Evolutionary conservation across 2,797 vertebrate species (phyloP).

Genomic region (Threskiornis aethiopicus): DNA sequence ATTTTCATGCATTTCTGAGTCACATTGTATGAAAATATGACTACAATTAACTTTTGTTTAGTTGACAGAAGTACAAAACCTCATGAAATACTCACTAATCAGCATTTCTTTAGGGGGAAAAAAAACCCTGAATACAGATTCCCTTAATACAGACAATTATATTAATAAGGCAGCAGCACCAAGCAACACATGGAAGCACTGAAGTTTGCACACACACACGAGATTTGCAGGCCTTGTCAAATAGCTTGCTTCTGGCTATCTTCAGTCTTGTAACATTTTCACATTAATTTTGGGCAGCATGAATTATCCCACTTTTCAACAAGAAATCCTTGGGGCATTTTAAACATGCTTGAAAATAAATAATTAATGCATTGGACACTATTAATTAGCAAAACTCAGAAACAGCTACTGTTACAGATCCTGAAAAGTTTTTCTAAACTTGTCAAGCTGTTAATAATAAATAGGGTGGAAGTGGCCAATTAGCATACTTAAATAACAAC

Average conservation of each 20-base stretch:
- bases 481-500: conserved; percentile 50
- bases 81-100: neutral
- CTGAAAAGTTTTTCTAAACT: conserved; percentile 40
- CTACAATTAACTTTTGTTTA: neutral
- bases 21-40: neutral
- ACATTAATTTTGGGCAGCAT: conserved; percentile 33
- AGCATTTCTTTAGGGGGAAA: neutral
- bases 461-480: conserved; percentile 57
- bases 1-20: neutral
- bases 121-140: neutral
- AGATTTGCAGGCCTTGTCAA: conserved; percentile 39
- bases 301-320: conserved; percentile 34
- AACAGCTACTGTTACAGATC: neutral
- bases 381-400: conserved; percentile 58
- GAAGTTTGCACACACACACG: neutral
- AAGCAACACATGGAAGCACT: neutral
- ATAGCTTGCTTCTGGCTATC: conserved; percentile 38
- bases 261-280: conserved; percentile 1
- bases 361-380: conserved; percentile 34
- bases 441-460: conserved; percentile 58
- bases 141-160: neutral
- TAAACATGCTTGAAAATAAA: conserved; percentile 49
- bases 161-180: neutral
- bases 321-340: conserved; percentile 16
- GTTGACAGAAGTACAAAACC: neutral